Conservation (phyloP, 2,888 invertebrate genomes). For the Molorchus minor region DNA sequence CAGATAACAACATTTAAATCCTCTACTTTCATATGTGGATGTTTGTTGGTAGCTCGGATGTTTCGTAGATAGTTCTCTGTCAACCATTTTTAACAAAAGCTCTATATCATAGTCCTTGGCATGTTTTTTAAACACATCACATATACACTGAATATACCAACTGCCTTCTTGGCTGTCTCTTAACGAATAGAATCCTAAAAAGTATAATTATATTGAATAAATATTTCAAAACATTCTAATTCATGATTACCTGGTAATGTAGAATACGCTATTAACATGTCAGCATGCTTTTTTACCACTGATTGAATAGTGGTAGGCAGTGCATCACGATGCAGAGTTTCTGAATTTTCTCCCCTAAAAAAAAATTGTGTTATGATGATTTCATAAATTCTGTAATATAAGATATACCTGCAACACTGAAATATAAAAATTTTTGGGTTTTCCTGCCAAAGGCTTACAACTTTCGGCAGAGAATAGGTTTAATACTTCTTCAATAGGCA, state of each 20-base stretch:
- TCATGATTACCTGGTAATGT: constrained; percentile 70
- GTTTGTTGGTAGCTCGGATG: constrained; percentile 65
- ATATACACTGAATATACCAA: constrained; percentile 77
- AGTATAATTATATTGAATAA: background rate
- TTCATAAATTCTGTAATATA: constrained; percentile 9
- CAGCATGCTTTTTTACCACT: constrained; percentile 61
- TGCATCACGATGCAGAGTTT: constrained; percentile 43
- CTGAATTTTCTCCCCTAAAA: constrained; percentile 52
- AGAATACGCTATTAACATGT: constrained; percentile 73
- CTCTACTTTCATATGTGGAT: constrained; percentile 70
- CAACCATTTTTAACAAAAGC: constrained; percentile 72
- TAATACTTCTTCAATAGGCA: constrained; percentile 67
- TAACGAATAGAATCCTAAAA: constrained; percentile 68
- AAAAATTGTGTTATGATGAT: background rate
- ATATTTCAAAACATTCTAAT: no score
- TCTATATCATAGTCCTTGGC: constrained; percentile 73
- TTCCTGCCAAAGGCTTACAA: constrained; percentile 66
- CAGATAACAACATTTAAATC: constrained; percentile 64
- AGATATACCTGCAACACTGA: constrained; percentile 71
- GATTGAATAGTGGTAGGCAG: constrained; percentile 41
- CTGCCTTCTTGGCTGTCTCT: constrained; percentile 70
- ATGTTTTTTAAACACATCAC: constrained; percentile 71
- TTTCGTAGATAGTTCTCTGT: constrained; percentile 61
- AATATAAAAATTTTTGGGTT: constrained; percentile 80
- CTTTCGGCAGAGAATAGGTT: constrained; percentile 68